These are phyloP conservation scores for Pipistrellus pygmaeus DNA, from an alignment of 2,797 vertebrate species.

Conservation along the genomic window DNA sequence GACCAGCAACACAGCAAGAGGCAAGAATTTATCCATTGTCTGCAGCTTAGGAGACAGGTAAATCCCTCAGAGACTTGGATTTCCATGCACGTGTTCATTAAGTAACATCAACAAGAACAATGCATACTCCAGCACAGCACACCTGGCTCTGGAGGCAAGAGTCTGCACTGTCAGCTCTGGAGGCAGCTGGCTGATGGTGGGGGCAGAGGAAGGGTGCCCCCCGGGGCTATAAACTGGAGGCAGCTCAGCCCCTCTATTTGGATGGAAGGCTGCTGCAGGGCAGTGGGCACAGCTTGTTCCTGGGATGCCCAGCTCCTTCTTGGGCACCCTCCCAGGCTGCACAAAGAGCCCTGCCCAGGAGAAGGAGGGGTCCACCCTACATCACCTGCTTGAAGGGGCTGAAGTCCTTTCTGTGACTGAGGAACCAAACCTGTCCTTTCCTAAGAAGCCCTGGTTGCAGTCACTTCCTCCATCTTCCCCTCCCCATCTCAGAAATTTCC, in stretches of 20 bases:
- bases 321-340: no score
- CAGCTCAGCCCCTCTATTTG: no score
- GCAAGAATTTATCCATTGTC: accelerated
- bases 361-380: no score
- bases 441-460: no score
- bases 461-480: not conserved
- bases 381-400: accelerated
- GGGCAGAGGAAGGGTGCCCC: no score
- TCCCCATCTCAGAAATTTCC: not conserved
- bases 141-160: no score
- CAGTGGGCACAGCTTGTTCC: no score
- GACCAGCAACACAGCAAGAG: not conserved
- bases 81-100: not conserved
- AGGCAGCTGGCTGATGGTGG: no score
- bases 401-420: not conserved
- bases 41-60: not conserved
- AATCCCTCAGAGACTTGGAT: not conserved
- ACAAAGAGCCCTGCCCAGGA: not conserved
- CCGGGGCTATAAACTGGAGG: accelerated
- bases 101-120: not conserved
- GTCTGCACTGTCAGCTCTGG: no score
- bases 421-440: not conserved
- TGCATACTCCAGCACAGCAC: no score
- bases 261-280: no score
- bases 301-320: no score